Evolutionary conservation across 2,113 vertebrate species (phyloP).

Genomic region (Macquaria ambigua): DNA sequence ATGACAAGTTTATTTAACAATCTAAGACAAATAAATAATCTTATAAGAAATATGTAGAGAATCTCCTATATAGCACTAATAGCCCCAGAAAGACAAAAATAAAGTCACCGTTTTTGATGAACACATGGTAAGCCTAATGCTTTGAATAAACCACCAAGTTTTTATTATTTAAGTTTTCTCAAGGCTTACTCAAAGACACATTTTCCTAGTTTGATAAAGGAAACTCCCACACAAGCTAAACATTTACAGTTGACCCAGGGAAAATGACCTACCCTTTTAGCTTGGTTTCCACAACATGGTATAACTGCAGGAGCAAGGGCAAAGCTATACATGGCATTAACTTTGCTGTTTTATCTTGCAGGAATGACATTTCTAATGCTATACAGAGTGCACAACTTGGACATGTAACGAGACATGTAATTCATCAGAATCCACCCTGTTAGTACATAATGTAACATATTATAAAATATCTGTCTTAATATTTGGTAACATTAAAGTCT

Average conservation of each 20-base stretch:
- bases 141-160: constrained; percentile 1
- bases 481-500: constrained; percentile 34
- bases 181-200: constrained; percentile 1
- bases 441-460: constrained; percentile 17
- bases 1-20: constrained; percentile 54
- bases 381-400: neutral
- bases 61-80: constrained; percentile 4
- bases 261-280: neutral
- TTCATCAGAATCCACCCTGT: neutral
- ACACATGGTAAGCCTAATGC: neutral
- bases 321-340: neutral
- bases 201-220: neutral
- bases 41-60: constrained; percentile 54
- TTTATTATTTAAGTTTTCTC: constrained; percentile 4
- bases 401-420: neutral
- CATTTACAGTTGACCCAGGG: neutral
- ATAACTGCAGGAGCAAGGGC: neutral
- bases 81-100: constrained; percentile 25
- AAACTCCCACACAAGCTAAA: neutral
- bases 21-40: constrained; percentile 66
- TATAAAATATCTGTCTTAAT: constrained; percentile 18
- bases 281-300: constrained; percentile 9
- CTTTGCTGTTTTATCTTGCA: neutral
- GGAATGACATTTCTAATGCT: neutral
- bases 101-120: constrained; percentile 32